Evolutionary conservation across 2,113 vertebrate genomes (phyloP), one percentile per base, ranked within the genome.

Genomic region (Gymnorhina tibicen): DNA sequence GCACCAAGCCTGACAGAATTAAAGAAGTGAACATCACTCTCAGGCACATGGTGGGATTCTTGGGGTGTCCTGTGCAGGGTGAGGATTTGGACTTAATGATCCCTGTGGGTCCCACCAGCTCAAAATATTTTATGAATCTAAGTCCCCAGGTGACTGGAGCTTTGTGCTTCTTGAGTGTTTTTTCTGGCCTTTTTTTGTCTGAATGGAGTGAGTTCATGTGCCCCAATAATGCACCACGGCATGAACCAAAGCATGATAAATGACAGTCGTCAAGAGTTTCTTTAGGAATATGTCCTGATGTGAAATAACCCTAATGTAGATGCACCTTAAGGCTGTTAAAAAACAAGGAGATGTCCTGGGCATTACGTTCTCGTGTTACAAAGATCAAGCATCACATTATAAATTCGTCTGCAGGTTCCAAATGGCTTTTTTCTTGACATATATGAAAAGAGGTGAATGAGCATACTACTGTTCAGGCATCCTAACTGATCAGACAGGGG

Each of bases 261-360:
- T 67, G 16, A 14, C 0, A 5, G 0, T 66, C 0, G 2, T 49
- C 11, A 35, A 20, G 16, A 66, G 13, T 4, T 35, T 78, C 22
- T 27, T 52, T 28, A 66, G 56, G 17, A 73, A 50, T 42, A 32
- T 11, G 20, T 58, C 9, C 16, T 80, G n/a, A 28, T 83, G 22
- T 24, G 49, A 63, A 66, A 37, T 49, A 74, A 35, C 4, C 3
- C 4, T 9, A 16, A 44, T 37, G n/a, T 13, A 30, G 15, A 9
- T 72, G 24, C 8, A 44, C 6, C 10, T n/a, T 16, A 67, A 62
- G 32, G 44, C 11, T 52, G n/a, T 52, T 37, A 12, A 58, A 67
- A 78, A 44, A 3, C 28, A 62, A 78, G 66, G 11, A 67, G 17
- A 56, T 39, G 6, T 47, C 5, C 16, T 80, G 30, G 52, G 27